These are phyloP conservation scores for Hucho hucho DNA, from an alignment of 2,113 vertebrate genomes.

Conservation along the genomic window DNA sequence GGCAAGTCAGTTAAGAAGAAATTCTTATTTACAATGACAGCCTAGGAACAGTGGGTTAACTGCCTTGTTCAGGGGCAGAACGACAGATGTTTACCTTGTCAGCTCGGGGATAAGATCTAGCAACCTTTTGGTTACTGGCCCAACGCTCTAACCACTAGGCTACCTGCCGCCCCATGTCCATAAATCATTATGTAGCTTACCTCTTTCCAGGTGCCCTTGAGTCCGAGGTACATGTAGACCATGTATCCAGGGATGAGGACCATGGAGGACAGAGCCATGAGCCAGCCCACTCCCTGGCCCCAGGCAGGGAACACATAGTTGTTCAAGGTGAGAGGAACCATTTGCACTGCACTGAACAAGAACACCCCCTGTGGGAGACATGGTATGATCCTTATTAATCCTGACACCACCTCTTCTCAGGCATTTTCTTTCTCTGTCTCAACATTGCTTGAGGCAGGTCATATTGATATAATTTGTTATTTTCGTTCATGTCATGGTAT, in stretches of 20 bases:
- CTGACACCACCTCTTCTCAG: constrained; percentile 63
- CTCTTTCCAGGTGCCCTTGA: constrained; percentile 97
- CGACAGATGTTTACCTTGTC: too few species aligned
- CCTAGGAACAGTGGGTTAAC: too few species aligned
- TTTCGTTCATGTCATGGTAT: constrained; percentile 55
- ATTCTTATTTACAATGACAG: too few species aligned
- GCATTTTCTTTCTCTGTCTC: constrained; percentile 34
- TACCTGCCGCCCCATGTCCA: not conserved
- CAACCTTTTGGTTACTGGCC: too few species aligned
- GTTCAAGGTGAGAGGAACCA: constrained; percentile 96
- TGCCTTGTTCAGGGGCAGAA: too few species aligned
- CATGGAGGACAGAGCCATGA: constrained; percentile 98
- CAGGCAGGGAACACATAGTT: constrained; percentile 94
- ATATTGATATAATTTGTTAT: constrained; percentile 67
- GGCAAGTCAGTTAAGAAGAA: too few species aligned
- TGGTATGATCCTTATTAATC: constrained; percentile 40
- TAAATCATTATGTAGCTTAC: constrained; percentile 81
- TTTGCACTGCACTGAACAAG: constrained; percentile 95
- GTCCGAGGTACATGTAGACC: constrained; percentile 90
- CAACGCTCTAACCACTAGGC: too few species aligned
- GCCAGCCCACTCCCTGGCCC: constrained; percentile 98
- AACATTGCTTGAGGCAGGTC: constrained; percentile 35
- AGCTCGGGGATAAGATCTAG: too few species aligned
- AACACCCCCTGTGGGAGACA: constrained; percentile 89
- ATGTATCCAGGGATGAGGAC: constrained; percentile 97